Base-by-base conservation (phyloP, 1,140 invertebrate genomes). In the Brachionus rotundiformis region DNA sequence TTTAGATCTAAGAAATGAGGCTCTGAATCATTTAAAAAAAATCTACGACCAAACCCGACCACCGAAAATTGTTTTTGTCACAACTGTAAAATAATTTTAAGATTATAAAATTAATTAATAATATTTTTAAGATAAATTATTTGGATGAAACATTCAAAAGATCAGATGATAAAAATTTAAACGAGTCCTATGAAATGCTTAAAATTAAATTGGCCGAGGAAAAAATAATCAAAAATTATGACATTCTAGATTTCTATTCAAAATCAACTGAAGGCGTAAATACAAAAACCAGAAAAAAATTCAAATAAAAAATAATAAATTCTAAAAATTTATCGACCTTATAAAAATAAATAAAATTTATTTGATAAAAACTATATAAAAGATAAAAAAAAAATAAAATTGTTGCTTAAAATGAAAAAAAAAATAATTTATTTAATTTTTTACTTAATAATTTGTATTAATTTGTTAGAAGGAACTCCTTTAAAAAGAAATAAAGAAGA, bases 231-330 rank as follows among this genome's bases (percentile, higher is more conserved):
- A 68, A 68, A 11, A 31, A 68, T n/a, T 5, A 11, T 11, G 63
- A 68, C 16, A 68, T 68, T 33, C 3, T 68, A 1, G 63, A 33
- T 3, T 68, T 1, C 33, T 68, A 68, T 33, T 68, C 63, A 33
- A 31, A 31, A 68, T 68, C 63, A 68, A 33, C 63, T 33, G 63
- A 68, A 33, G 63, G 63, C 11, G 63, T 36, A 33, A 33, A 4
- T 33, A 10, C 29, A 16, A 68, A 36, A 68, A 33, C 27, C 11
- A n/a, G 6, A 11, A 68, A 68, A 68, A 31, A 33, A 68, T 68
- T 31, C 33, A 33, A 33, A 27, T 31, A 33, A 31, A n/a, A 1
- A 33, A 3, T 33, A 33, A 68, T 36, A 11, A n/a, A 68, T 33
- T 33, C 16, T 1, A 33, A 23, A 4, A 33, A 33, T 23, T 31